A percentile compares a stretch with the other conserved stretches of the same genome.
Evolutionary conservation across 2,797 vertebrate species (phyloP).

Genomic region (Cetoscarus ocellatus): DNA sequence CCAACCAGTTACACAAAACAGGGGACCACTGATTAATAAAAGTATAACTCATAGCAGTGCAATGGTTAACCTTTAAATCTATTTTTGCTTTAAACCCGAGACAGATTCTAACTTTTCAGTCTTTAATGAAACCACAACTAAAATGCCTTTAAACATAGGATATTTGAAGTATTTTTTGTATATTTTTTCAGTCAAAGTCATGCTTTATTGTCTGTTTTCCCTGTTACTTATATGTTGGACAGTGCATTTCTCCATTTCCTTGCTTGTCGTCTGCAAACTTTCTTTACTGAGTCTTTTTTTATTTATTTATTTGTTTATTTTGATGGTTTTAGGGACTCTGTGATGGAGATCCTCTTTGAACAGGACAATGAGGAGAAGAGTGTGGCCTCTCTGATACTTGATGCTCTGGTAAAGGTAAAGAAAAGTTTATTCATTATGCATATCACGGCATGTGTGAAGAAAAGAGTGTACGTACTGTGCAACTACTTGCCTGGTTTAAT

Average conservation of each 20-base stretch:
- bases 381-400: slow-evolving; percentile 95
- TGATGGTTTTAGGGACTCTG: slow-evolving; percentile 87
- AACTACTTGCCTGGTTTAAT: no score
- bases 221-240: background rate
- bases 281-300: background rate
- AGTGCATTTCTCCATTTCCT: background rate
- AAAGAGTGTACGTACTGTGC: no score
- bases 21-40: no score
- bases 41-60: no score
- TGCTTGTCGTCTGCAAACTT: background rate
- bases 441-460: background rate
- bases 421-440: background rate
- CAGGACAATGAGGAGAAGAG: slow-evolving; percentile 99
- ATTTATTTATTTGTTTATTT: background rate
- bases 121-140: no score
- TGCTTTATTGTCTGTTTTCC: background rate
- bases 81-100: no score
- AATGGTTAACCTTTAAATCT: no score
- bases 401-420: slow-evolving; percentile 93
- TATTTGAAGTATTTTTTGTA: no score
- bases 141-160: no score
- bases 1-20: no score
- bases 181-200: no score
- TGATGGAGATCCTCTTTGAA: slow-evolving; percentile 97
- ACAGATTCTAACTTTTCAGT: no score